Conservation (phyloP, 2,888 invertebrate species). For the Cremastobaeus sp. region DNA sequence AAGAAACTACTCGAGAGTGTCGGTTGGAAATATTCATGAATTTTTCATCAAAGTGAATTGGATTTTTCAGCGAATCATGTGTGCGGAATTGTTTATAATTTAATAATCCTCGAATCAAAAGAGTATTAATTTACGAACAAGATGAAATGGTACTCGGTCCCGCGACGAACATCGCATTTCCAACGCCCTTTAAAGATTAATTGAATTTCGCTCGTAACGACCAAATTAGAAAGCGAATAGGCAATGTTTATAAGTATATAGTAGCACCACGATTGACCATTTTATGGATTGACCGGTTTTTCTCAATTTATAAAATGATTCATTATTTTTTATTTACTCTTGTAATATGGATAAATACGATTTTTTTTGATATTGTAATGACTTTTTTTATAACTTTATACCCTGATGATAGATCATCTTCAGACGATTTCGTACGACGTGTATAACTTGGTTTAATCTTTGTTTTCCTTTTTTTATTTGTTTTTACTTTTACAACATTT, state of each 20-base stretch:
- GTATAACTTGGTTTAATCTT: conserved; percentile 8
- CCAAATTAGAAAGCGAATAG: conserved; percentile 59
- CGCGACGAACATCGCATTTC: conserved; percentile 32
- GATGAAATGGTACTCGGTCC: conserved; percentile 19
- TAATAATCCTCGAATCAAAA: too few species aligned
- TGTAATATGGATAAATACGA: conserved; percentile 50
- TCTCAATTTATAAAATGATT: conserved; percentile 31
- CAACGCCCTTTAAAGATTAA: conserved; percentile 48
- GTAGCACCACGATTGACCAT: conserved; percentile 56
- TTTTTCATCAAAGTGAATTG: too few species aligned
- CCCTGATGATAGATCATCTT: conserved; percentile 36
- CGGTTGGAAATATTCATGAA: too few species aligned
- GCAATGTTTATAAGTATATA: conserved; percentile 57
- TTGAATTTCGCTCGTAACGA: conserved; percentile 57
- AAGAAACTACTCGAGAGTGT: too few species aligned
- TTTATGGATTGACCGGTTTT: conserved; percentile 24
- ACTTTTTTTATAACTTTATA: conserved; percentile 51
- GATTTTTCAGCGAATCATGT: too few species aligned
- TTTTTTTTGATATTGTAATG: conserved; percentile 46
- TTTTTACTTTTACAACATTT: not conserved
- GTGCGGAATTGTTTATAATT: too few species aligned
- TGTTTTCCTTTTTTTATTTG: conserved; percentile 18
- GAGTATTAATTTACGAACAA: not conserved
- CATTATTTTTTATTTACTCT: conserved; percentile 43
- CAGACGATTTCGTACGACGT: conserved; percentile 32